phyloP scores from a whole-genome alignment of 2,888 invertebrate genomes.

The Cotesia congregata region DNA sequence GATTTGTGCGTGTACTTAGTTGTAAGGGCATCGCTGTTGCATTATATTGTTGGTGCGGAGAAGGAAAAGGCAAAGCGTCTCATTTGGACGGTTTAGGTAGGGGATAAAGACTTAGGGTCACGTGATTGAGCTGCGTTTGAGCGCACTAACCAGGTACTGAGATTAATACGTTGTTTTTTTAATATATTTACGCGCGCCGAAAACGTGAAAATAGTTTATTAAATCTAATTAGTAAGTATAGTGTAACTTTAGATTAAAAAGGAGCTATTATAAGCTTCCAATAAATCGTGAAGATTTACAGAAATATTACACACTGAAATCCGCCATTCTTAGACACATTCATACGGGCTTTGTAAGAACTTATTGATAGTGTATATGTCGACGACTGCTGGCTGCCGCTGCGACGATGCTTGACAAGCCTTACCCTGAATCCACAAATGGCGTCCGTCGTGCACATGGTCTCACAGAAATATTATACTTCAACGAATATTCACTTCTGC shows the following conservation, averaged over 20 bases:
- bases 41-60: not conserved
- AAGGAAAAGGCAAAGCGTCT: conserved; percentile 23
- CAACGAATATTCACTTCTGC: conserved; percentile 32
- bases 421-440: conserved; percentile 61
- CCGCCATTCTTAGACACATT: conserved; percentile 49
- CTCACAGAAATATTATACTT: conserved; percentile 48
- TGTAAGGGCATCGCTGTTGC: conserved; percentile 9
- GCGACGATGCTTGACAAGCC: conserved; percentile 65
- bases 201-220: conserved; percentile 55
- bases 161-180: conserved; percentile 70
- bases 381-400: conserved; percentile 41
- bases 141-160: conserved; percentile 78
- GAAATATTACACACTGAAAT: conserved; percentile 51
- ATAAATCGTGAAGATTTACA: conserved; percentile 57
- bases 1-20: conserved; percentile 9
- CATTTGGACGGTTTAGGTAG: conserved; percentile 14
- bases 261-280: conserved; percentile 52
- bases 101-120: conserved; percentile 70
- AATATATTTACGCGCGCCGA: conserved; percentile 58
- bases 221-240: conserved; percentile 49
- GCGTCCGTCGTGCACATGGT: conserved; percentile 66
- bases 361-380: conserved; percentile 15
- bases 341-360: conserved; percentile 32
- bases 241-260: conserved; percentile 44
- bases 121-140: conserved; percentile 80